Base-by-base conservation (phyloP, 1,140 invertebrate species). In the Drosophila arawakana region DNA sequence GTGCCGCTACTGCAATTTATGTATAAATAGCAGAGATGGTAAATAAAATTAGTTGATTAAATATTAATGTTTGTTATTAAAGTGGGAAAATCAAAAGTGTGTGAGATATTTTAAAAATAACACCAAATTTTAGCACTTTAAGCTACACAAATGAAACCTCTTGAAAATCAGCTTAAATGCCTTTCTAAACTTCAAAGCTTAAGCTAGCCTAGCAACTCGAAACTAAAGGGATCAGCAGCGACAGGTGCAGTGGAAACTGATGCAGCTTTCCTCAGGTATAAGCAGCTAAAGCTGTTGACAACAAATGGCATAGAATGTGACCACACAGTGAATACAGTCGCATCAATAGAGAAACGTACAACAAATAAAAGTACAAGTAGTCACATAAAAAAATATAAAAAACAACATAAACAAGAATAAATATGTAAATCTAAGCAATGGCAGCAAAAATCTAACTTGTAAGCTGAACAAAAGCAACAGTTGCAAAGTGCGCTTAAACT, bases 241-340 rank as follows among this genome's bases (percentile, higher is more conserved):
- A 3, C 7, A 10, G 52, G 25, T 13, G 7, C 11, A 30, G 49
- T 52, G 49, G 11, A 34, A 15, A 37, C 30, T 13, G 47, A 47
- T 63, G 61, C 59, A 69, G 66, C 58, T 71, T 13, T 15, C 10
- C 43, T 54, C 13, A 6, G 35, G 35, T 15, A 39, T 39, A 44
- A 15, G 68, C 69, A 57, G 49, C 65, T 73, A 11, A 65, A 61
- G 66, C 79, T 80, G 82, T 82, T 79, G 83, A 86, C 47, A 80
- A 79, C 68, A 79, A 79, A 79, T 73, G 66, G 68, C 52, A 67
- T 61, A 76, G 80, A 66, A 83, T 82, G 73, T 85, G 82, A 72
- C 49, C 65, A 65, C 67, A 69, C 41, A 15, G 15, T 21, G 55
- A 37, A 39, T 46, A n/a, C 59, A 70, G 54, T 21, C 8, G 3